These are phyloP conservation scores for Philonicus albiceps DNA, from an alignment of 2,888 invertebrate species.

Conservation along the genomic window DNA sequence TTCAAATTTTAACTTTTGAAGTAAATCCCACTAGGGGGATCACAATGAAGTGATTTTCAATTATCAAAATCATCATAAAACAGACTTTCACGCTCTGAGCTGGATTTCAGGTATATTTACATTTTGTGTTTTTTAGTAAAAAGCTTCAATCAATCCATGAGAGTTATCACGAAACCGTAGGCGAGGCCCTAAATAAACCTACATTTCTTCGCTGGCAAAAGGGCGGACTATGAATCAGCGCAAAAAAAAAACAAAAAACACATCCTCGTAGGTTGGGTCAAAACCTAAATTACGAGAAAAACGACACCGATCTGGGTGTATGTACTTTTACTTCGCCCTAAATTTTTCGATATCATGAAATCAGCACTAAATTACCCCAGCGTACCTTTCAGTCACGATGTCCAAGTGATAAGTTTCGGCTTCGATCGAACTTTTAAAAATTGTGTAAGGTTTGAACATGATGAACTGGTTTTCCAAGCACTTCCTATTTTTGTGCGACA, in stretches of 20 bases:
- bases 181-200: constrained; percentile 27
- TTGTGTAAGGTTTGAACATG: not conserved
- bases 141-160: not conserved
- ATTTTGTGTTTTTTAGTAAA: not conserved
- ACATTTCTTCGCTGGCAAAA: constrained; percentile 2
- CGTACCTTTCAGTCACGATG: not conserved
- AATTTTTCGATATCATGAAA: not conserved
- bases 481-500: not conserved
- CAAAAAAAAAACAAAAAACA: constrained; percentile 2
- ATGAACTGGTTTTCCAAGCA: not conserved
- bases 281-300: constrained; percentile 3
- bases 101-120: not conserved
- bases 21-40: not conserved
- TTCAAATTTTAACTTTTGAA: not conserved
- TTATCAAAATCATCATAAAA: not conserved
- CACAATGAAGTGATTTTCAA: not conserved
- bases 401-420: not conserved
- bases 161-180: constrained; percentile 16
- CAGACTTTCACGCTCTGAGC: not conserved
- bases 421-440: not conserved
- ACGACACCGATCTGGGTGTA: constrained; percentile 6
- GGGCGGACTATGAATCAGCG: constrained; percentile 14
- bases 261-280: constrained; percentile 6
- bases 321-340: constrained; percentile 13
- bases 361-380: not conserved